Conservation (phyloP, 2,113 vertebrate genomes). For the Mystacornis crossleyi region DNA sequence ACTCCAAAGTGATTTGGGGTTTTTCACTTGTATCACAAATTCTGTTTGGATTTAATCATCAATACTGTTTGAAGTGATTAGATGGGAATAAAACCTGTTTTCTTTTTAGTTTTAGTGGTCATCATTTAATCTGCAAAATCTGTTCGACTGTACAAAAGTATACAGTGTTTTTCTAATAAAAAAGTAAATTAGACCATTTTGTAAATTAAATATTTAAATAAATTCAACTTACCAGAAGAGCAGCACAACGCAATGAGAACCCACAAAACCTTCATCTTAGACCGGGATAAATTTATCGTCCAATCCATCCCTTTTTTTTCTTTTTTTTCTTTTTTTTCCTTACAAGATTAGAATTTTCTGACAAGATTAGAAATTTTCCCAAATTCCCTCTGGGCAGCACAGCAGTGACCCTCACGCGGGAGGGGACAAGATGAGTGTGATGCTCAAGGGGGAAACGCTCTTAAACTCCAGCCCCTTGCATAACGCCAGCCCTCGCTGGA, state of each 20-base stretch:
- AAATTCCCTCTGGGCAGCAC: neutral
- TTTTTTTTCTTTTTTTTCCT: neutral
- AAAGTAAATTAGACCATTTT: neutral
- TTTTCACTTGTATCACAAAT: neutral
- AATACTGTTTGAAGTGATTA: neutral
- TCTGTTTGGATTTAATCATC: neutral
- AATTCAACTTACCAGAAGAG: constrained; percentile 12
- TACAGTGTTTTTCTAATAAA: neutral
- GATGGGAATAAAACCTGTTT: neutral
- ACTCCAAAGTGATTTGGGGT: neutral
- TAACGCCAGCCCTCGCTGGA: neutral
- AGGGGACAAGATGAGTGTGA: neutral
- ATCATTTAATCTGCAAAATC: neutral
- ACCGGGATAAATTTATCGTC: neutral
- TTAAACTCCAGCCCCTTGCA: constrained; percentile 34
- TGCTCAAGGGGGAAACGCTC: neutral
- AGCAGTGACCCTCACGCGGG: neutral
- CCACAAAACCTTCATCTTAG: neutral
- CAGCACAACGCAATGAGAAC: neutral
- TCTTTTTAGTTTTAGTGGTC: neutral
- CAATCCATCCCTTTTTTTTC: constrained; percentile 24
- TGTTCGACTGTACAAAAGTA: neutral
- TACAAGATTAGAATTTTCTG: neutral
- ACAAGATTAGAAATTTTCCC: neutral
- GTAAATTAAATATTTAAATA: neutral